Evolutionary conservation across 2,888 invertebrate genomes (phyloP).

Genomic region (Calameuta idolon): DNA sequence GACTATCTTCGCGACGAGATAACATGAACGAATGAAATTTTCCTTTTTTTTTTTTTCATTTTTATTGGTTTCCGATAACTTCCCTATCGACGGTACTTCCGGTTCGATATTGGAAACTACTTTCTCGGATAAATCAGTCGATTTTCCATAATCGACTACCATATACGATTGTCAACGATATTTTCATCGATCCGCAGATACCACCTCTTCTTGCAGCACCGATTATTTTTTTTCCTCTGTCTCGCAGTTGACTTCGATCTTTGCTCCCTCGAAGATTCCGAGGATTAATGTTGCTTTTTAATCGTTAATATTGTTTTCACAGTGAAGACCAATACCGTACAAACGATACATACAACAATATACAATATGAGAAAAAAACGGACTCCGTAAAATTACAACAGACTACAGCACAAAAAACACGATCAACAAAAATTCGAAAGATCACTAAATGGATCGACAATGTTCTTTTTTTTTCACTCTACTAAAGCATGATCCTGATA

Average conservation of each 20-base stretch:
- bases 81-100: neutral
- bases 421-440: constrained; percentile 13
- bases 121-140: constrained; percentile 4
- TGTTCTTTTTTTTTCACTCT: neutral
- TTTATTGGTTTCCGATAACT: constrained; percentile 21
- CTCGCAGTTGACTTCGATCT: neutral
- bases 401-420: constrained; percentile 33
- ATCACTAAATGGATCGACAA: neutral
- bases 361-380: neutral
- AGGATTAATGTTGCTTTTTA: constrained; percentile 28
- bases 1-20: neutral
- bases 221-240: constrained; percentile 8
- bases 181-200: neutral
- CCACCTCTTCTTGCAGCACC: constrained; percentile 16
- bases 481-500: constrained; percentile 20
- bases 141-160: neutral
- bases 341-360: constrained; percentile 47
- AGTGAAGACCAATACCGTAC: constrained; percentile 49
- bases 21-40: neutral
- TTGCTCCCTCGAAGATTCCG: neutral
- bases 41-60: constrained; percentile 25
- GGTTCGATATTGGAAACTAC: neutral
- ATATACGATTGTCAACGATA: neutral
- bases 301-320: constrained; percentile 37
- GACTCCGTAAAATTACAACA: constrained; percentile 19